Percentiles rank a stretch among this genome's conserved stretches.
Conservation (phyloP, 2,888 invertebrate genomes). For the Griposia aprilina region DNA sequence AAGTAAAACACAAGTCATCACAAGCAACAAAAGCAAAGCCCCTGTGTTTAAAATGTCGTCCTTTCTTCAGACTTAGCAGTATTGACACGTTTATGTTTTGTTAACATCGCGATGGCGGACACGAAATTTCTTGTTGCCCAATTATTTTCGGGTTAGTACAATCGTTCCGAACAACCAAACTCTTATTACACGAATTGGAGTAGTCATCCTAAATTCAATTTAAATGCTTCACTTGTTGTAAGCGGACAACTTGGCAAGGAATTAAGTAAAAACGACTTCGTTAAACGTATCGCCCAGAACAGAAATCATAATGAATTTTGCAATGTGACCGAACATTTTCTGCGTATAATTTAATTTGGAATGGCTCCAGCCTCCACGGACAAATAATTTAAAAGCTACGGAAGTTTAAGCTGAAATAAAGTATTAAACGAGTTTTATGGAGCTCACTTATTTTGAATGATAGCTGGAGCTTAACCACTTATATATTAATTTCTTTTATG, state of each 20-base stretch:
- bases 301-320: constrained; percentile 83
- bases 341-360: constrained; percentile 89
- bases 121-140: constrained; percentile 62
- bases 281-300: constrained; percentile 75
- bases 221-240: constrained; percentile 69
- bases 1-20: constrained; percentile 9
- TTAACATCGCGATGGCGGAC: constrained; percentile 45
- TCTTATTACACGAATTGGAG: constrained; percentile 69
- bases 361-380: constrained; percentile 85
- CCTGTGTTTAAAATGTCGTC: constrained; percentile 29
- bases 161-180: constrained; percentile 70
- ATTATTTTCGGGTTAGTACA: constrained; percentile 64
- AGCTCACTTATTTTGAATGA: constrained; percentile 84
- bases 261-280: constrained; percentile 74
- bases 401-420: constrained; percentile 89
- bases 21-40: constrained; percentile 4
- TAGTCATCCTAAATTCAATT: constrained; percentile 70
- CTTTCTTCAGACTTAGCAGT: constrained; percentile 38
- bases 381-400: constrained; percentile 88
- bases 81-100: constrained; percentile 46
- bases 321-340: constrained; percentile 84
- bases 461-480: constrained; percentile 82
- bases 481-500: constrained; percentile 83
- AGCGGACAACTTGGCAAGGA: constrained; percentile 73
- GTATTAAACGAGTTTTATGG: constrained; percentile 88